Percentiles rank a stretch among this genome's conserved stretches.
Conservation (phyloP, 2,113 vertebrate genomes). For the Phyllopteryx taeniolatus region DNA sequence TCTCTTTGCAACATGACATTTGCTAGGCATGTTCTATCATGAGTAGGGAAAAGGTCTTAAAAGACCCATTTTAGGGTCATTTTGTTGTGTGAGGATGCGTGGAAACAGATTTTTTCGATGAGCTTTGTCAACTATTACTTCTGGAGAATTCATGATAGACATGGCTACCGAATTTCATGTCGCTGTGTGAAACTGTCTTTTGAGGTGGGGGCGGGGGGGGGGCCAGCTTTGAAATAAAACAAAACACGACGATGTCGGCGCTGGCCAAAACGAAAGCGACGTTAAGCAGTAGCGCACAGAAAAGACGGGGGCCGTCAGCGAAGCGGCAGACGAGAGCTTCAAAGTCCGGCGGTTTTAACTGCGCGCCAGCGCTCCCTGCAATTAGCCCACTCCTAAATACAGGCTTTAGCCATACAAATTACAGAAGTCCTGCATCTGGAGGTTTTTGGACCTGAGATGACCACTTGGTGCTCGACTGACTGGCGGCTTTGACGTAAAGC, state of each 20-base stretch:
- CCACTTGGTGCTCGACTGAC: slow-evolving; percentile 7
- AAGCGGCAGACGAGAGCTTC: slow-evolving; percentile 60
- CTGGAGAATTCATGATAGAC: neutral
- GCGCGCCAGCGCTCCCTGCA: slow-evolving; percentile 66
- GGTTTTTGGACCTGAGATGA: slow-evolving; percentile 51
- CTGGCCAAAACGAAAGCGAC: slow-evolving; percentile 14
- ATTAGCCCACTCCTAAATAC: slow-evolving; percentile 73
- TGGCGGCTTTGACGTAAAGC: neutral
- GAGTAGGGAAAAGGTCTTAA: too few species aligned
- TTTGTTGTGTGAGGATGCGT: too few species aligned
- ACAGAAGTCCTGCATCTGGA: slow-evolving; percentile 64
- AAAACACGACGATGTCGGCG: neutral
- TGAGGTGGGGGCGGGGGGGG: neutral
- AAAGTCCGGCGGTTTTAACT: slow-evolving; percentile 65
- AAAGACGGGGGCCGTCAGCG: slow-evolving; percentile 46
- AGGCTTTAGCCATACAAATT: slow-evolving; percentile 70
- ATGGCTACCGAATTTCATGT: neutral
- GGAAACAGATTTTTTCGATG: neutral
- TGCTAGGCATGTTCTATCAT: too few species aligned
- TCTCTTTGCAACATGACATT: too few species aligned
- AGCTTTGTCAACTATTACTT: neutral
- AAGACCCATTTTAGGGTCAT: too few species aligned
- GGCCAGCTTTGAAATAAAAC: neutral
- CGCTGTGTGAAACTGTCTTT: neutral
- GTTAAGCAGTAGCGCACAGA: slow-evolving; percentile 19